phyloP scores from a whole-genome alignment of 2,797 vertebrate genomes.

The Rhinophrynus dorsalis region DNA sequence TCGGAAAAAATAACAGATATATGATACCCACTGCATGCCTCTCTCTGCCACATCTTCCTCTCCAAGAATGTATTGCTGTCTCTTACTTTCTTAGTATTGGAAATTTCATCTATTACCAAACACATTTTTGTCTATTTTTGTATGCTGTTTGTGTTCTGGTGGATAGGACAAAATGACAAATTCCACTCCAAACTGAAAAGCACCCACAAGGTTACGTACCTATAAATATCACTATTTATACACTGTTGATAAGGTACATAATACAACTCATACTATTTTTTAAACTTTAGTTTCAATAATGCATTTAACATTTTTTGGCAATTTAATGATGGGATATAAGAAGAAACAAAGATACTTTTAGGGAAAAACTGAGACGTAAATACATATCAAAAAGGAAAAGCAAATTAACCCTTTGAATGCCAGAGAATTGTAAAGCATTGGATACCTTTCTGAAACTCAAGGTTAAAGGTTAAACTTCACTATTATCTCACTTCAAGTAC shows the following conservation, averaged over 20 bases:
- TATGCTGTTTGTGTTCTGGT: slow-evolving; percentile 9
- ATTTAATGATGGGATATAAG: too few species aligned
- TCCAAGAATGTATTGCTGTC: slow-evolving; percentile 18
- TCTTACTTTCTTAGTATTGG: slow-evolving; percentile 18
- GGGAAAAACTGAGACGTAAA: too few species aligned
- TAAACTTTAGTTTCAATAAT: not conserved
- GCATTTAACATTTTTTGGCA: too few species aligned
- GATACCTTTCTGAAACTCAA: too few species aligned
- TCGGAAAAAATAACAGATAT: slow-evolving; percentile 11
- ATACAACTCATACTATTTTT: not conserved
- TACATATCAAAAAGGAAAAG: too few species aligned
- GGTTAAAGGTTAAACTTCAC: too few species aligned
- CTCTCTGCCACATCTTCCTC: slow-evolving; percentile 6
- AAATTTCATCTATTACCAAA: slow-evolving; percentile 23
- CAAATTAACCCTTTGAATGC: too few species aligned
- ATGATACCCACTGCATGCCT: slow-evolving; percentile 20
- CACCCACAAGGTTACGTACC: not conserved
- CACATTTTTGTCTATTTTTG: slow-evolving; percentile 17
- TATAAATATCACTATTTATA: not conserved
- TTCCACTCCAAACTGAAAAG: not conserved
- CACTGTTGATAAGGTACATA: not conserved
- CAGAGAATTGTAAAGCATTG: too few species aligned
- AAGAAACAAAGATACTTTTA: too few species aligned
- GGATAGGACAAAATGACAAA: slow-evolving; percentile 31
- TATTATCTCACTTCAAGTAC: too few species aligned